Percentiles rank a stretch among this genome's conserved stretches.
These are phyloP conservation scores for Varanus salvator DNA, from an alignment of 2,113 vertebrate species.

Conservation along the genomic window DNA sequence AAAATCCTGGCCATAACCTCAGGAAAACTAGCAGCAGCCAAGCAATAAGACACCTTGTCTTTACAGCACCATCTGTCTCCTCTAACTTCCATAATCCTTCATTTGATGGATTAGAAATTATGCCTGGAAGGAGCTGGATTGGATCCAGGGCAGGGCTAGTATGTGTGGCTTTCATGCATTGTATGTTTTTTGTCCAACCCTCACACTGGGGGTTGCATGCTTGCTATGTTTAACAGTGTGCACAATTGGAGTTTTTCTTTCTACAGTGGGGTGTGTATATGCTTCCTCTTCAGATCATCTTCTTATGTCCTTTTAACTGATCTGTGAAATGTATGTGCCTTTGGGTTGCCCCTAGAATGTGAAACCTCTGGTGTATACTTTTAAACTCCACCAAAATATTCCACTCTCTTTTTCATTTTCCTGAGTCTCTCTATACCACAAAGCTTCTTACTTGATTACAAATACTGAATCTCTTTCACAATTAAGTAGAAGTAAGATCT, in stretches of 20 bases:
- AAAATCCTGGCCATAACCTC: slow-evolving; percentile 41
- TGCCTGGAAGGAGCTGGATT: slow-evolving; percentile 28
- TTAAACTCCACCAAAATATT: neutral
- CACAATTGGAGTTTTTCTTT: neutral
- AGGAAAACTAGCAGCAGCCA: slow-evolving; percentile 39
- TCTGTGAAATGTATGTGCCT: neutral
- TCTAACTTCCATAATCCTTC: slow-evolving; percentile 63
- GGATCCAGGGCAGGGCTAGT: slow-evolving; percentile 11
- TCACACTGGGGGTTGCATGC: neutral
- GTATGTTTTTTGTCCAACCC: neutral
- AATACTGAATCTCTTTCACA: neutral
- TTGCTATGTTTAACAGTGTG: neutral
- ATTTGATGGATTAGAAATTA: slow-evolving; percentile 60
- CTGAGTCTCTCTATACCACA: neutral
- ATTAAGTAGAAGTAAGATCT: neutral
- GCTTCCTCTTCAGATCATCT: neutral
- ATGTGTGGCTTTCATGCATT: neutral
- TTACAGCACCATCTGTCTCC: slow-evolving; percentile 62
- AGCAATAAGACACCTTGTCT: slow-evolving; percentile 48
- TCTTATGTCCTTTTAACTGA: neutral
- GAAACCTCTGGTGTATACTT: neutral
- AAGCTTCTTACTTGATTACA: slow-evolving; percentile 12
- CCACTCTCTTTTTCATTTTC: slow-evolving; percentile 2
- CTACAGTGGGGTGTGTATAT: neutral
- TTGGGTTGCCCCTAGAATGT: neutral